A percentile compares a stretch with the other conserved stretches of the same genome.
phyloP scores from a whole-genome alignment of 1,140 invertebrate genomes.

The Elymnias hypermnestra region DNA sequence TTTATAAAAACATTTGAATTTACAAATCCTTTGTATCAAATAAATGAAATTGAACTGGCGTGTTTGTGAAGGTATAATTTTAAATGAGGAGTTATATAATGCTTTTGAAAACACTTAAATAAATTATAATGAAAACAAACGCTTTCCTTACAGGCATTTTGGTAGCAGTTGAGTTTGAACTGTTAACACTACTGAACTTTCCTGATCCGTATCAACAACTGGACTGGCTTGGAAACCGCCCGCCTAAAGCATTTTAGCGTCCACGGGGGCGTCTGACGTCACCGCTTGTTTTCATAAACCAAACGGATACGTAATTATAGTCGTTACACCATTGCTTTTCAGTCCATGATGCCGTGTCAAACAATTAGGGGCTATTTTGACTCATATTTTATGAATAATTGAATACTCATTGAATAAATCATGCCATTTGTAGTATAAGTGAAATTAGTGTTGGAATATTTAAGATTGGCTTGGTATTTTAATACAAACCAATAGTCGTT shows the following conservation, averaged over 20 bases:
- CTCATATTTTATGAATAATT: background rate
- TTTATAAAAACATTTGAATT: no score
- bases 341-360: conserved; percentile 6
- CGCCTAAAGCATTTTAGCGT: conserved; percentile 37
- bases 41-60: no score
- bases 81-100: no score
- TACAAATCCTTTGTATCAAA: no score
- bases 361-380: background rate
- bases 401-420: background rate
- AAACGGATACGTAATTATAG: conserved; percentile 35
- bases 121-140: conserved; percentile 1
- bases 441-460: background rate
- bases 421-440: background rate
- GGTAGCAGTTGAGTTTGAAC: conserved; percentile 21
- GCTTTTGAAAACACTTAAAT: background rate
- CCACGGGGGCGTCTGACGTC: conserved; percentile 47
- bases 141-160: conserved; percentile 55
- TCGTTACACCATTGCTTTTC: conserved; percentile 32
- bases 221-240: conserved; percentile 47
- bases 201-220: conserved; percentile 43
- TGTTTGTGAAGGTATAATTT: no score
- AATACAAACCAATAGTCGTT: no score
- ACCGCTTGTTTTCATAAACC: conserved; percentile 27
- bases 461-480: no score
- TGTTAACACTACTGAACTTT: conserved; percentile 39